Base-by-base conservation (phyloP, 30 jellyfish, hydroid and myxozoan genomes). In the Cassiopea andromeda region DNA sequence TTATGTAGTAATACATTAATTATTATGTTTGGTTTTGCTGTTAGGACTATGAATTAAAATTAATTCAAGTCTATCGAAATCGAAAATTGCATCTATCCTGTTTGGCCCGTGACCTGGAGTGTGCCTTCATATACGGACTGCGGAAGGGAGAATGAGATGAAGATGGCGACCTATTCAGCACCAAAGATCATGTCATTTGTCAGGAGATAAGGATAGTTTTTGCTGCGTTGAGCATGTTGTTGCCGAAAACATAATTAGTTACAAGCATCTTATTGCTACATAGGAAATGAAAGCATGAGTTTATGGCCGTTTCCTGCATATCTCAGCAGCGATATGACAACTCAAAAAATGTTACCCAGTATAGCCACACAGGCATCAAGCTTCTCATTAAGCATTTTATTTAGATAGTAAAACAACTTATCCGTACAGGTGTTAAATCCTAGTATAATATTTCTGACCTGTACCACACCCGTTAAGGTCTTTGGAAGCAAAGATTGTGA, bases 231-330 rank as follows among this genome's bases (percentile, higher is more conserved):
- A 74, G 64, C 38, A 74, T 46, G 47, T 74, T 74, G 83, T 74
- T 61, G 7, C 83, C 83, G 64, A 74, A 74, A 43, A 74, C 17
- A 46, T 74, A 74, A 27, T 74, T 74, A 7, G 83, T 74, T 27
- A 46, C 18, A 0, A 13, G 83, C 14, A 13, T 74, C 61, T 74
- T 74, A 5, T 61, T 43, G 64, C 64, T 46, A 46, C 83, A 74
- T 8, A 74, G 61, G 43, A 61, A 74, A 46, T 74, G 83, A 74
- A 27, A 74, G 59, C 83, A 12, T 12, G 61, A 46, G 61, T 74
- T 43, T 27, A 74, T 19, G 44, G 83, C 83, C 9, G 83, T 10
- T 46, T 74, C 44, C 61, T 17, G 47, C 61, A 74, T 10, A 46
- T 74, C 83, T 74, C 83, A 6, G 48, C 85, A 0, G 5, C 85